Conservation (phyloP, 2,797 vertebrate species). For the Lemur catta region DNA sequence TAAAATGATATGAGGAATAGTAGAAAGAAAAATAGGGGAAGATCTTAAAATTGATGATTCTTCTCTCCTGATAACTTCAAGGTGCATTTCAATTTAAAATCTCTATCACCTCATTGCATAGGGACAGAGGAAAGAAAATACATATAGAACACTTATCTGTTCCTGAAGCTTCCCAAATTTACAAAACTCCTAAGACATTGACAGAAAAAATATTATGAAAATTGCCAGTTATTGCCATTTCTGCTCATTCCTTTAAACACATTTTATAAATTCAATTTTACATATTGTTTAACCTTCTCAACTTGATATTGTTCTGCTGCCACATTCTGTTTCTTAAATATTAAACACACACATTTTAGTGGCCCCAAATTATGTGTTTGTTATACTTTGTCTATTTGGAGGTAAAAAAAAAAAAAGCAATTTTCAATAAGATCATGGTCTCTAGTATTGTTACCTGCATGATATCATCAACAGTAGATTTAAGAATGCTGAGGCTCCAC, state of each 20-base stretch:
- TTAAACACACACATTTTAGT: neutral
- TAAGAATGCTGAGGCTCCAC: neutral
- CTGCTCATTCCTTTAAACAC: neutral
- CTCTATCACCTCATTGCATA: neutral
- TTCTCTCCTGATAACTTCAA: slow-evolving; percentile 6
- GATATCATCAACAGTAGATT: neutral
- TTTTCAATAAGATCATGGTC: neutral
- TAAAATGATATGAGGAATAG: neutral
- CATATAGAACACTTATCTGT: neutral
- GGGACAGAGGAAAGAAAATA: neutral
- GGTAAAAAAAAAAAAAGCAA: neutral
- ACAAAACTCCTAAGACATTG: neutral
- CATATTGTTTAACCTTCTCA: neutral
- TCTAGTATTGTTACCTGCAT: neutral
- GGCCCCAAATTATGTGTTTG: neutral
- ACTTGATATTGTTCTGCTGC: neutral
- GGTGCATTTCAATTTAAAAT: slow-evolving; percentile 37
- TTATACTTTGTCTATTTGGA: neutral
- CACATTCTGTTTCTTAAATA: neutral
- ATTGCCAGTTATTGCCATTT: neutral
- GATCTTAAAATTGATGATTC: neutral
- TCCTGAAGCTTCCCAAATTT: neutral
- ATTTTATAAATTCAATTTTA: neutral
- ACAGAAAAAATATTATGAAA: neutral
- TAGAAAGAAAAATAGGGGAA: neutral